A percentile compares a stretch with the other conserved stretches of the same genome.
These are phyloP conservation scores for Palaemon carinicauda DNA, from an alignment of 1,140 invertebrate genomes.

Conservation along the genomic window DNA sequence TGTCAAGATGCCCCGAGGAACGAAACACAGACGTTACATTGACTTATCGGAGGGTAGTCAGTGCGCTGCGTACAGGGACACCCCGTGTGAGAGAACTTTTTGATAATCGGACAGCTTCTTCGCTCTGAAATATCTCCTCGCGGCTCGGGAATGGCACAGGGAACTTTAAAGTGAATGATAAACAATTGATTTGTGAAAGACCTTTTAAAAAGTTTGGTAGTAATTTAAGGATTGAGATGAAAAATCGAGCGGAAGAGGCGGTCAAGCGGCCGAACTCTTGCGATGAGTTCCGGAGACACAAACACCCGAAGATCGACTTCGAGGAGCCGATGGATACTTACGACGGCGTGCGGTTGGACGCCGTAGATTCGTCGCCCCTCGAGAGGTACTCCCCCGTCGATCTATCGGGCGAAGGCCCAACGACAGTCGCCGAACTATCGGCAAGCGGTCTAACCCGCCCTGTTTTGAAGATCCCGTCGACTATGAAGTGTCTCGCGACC, in stretches of 20 bases:
- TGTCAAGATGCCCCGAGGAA: conserved; percentile 51
- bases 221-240: neutral
- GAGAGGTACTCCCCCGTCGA: neutral
- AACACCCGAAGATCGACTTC: conserved; percentile 19
- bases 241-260: conserved; percentile 34
- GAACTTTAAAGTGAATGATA: conserved; percentile 11
- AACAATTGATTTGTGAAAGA: neutral
- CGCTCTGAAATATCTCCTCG: neutral
- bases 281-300: conserved; percentile 31
- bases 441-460: neutral
- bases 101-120: neutral
- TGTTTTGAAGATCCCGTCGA: conserved; percentile 47
- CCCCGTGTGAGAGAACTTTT: conserved; percentile 11
- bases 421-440: neutral
- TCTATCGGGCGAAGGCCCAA: neutral
- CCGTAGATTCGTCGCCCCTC: neutral
- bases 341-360: neutral
- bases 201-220: neutral
- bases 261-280: conserved; percentile 33
- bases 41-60: conserved; percentile 45
- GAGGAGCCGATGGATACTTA: conserved; percentile 30
- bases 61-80: neutral
- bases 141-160: neutral
- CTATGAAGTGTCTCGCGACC: conserved; percentile 39
- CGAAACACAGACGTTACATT: conserved; percentile 43